Evolutionary conservation across 2,113 vertebrate genomes (phyloP).

Genomic region (Hemichromis elongatus): DNA sequence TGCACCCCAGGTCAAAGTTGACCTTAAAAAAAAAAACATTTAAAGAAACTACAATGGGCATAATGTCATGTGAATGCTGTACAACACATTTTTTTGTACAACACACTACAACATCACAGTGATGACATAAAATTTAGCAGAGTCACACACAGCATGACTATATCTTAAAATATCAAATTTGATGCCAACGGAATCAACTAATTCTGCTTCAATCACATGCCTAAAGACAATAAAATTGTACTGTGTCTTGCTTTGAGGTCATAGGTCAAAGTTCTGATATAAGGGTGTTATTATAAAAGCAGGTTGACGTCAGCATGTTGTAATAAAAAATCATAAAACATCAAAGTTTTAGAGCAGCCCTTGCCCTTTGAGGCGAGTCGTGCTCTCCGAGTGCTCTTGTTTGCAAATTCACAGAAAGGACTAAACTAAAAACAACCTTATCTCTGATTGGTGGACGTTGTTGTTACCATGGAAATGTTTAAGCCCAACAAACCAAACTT

Average conservation of each 20-base stretch:
- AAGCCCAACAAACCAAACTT: background rate
- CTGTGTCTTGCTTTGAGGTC: background rate
- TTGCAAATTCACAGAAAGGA: background rate
- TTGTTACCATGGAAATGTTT: background rate
- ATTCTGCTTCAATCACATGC: background rate
- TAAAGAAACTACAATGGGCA: background rate
- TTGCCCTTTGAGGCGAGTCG: background rate
- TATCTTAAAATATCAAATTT: background rate
- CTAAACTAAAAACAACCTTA: background rate
- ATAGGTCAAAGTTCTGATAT: background rate
- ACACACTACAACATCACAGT: background rate
- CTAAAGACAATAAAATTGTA: background rate
- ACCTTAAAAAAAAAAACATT: background rate
- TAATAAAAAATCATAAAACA: background rate
- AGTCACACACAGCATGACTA: background rate
- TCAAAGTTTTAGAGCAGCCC: background rate
- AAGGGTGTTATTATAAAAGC: background rate
- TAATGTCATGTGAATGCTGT: background rate
- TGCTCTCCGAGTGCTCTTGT: background rate
- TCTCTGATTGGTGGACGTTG: fast-evolving
- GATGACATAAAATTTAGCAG: background rate
- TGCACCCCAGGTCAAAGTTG: background rate
- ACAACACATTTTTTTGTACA: background rate
- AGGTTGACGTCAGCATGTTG: background rate
- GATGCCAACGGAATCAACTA: background rate